Evolutionary conservation across 2,888 invertebrate genomes (phyloP).

Genomic region (Sphaeridia pumilis): DNA sequence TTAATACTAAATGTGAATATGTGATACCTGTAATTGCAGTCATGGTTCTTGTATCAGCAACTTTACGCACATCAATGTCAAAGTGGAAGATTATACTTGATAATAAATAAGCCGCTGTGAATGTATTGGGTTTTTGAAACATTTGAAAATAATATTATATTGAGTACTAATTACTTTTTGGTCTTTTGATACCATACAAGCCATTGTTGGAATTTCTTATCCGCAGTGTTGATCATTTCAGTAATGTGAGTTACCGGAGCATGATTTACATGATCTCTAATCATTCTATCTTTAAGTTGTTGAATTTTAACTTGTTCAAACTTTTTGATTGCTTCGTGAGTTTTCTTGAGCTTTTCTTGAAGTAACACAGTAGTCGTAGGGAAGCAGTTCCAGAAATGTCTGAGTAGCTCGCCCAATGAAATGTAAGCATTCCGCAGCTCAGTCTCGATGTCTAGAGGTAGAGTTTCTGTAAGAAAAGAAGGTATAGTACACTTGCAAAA

Average conservation of each 20-base stretch:
- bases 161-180: too few species aligned
- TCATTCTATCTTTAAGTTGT: conserved; percentile 27
- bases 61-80: too few species aligned
- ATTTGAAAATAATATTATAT: too few species aligned
- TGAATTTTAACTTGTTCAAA: conserved; percentile 71
- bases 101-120: too few species aligned
- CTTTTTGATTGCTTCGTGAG: conserved; percentile 77
- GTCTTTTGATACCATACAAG: conserved; percentile 4
- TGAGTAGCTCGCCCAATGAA: conserved; percentile 73
- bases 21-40: too few species aligned
- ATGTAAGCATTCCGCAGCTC: conserved; percentile 76
- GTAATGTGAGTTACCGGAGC: conserved; percentile 22
- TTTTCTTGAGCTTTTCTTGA: conserved; percentile 68
- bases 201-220: conserved; percentile 20
- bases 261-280: conserved; percentile 27
- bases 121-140: too few species aligned
- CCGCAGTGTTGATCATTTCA: conserved; percentile 22
- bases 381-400: conserved; percentile 93
- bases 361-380: conserved; percentile 59
- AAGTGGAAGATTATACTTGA: too few species aligned
- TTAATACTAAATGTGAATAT: too few species aligned
- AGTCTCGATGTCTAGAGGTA: conserved; percentile 67
- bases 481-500: not conserved
- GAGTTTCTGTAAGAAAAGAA: conserved; percentile 68
- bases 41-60: too few species aligned